Evolutionary conservation across 2,797 vertebrate species (phyloP).

Genomic region (Betta splendens): DNA sequence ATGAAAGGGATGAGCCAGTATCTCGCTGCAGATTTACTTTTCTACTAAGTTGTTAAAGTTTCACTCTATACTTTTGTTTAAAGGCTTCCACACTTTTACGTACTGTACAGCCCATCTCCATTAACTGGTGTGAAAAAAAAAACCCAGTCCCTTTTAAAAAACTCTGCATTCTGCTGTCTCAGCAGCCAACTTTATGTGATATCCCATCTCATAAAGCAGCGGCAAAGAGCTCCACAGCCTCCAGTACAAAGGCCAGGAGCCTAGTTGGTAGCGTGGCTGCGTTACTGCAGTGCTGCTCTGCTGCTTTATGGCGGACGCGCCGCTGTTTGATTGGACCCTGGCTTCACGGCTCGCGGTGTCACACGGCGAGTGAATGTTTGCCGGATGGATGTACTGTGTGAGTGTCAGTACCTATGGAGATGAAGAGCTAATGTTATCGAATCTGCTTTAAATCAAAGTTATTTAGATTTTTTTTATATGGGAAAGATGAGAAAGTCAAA

Average conservation of each 20-base stretch:
- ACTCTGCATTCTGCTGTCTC: conserved; percentile 24
- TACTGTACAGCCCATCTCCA: conserved; percentile 19
- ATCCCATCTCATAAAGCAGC: conserved; percentile 39
- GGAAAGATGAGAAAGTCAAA: too few species aligned
- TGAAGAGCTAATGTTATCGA: too few species aligned
- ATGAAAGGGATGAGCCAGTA: not conserved
- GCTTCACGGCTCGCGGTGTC: conserved; percentile 19
- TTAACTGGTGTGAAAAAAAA: conserved; percentile 24
- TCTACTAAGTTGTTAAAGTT: conserved; percentile 1
- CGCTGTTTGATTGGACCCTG: conserved; percentile 33
- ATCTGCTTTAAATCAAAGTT: not conserved
- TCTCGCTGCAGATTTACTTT: too few species aligned
- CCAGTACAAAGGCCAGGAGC: conserved; percentile 39
- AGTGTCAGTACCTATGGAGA: conserved; percentile 12
- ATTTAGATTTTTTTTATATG: too few species aligned
- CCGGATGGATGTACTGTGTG: conserved; percentile 30
- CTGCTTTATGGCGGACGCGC: conserved; percentile 37
- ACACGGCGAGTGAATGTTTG: conserved; percentile 27
- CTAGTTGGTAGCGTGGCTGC: conserved; percentile 25
- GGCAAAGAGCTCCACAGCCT: conserved; percentile 20
- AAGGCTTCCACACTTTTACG: conserved; percentile 10
- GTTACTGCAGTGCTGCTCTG: conserved; percentile 19
- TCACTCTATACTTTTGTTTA: not conserved
- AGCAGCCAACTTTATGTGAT: conserved; percentile 36
- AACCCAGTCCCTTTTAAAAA: conserved; percentile 29